Evolutionary conservation across 2,888 invertebrate genomes (phyloP).

Genomic region (Apocheima hispidaria): DNA sequence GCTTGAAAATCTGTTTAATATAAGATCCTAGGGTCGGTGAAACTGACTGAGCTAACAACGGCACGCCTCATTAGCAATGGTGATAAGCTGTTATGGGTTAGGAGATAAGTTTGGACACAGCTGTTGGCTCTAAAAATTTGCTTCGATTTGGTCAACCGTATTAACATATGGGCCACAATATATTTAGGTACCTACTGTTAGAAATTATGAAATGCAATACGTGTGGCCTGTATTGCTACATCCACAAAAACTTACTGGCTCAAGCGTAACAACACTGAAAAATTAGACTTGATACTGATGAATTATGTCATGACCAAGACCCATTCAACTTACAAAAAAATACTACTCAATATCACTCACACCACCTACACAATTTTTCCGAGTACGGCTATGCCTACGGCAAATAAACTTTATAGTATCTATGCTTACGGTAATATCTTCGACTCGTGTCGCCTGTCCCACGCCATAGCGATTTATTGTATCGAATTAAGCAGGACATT

Average conservation of each 20-base stretch:
- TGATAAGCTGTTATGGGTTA: neutral
- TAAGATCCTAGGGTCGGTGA: neutral
- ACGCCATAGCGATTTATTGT: neutral
- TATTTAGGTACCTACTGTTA: too few species aligned
- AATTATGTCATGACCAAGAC: too few species aligned
- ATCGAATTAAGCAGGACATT: neutral
- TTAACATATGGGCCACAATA: neutral
- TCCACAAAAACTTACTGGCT: too few species aligned
- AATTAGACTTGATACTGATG: too few species aligned
- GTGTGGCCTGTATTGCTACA: neutral
- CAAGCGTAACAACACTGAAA: too few species aligned
- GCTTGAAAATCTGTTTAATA: neutral
- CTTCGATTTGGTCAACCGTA: constrained; percentile 36
- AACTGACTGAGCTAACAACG: neutral
- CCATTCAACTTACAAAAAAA: too few species aligned
- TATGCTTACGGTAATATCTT: neutral
- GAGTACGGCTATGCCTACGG: too few species aligned
- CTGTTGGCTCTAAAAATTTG: constrained; percentile 36
- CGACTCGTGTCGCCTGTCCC: neutral
- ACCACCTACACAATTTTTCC: neutral
- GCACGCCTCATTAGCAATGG: neutral
- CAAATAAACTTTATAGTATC: neutral
- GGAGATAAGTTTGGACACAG: constrained; percentile 39
- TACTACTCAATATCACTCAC: neutral
- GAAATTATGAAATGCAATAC: neutral